Base-by-base conservation (phyloP, 2,113 vertebrate species). In the Jacana jacana region DNA sequence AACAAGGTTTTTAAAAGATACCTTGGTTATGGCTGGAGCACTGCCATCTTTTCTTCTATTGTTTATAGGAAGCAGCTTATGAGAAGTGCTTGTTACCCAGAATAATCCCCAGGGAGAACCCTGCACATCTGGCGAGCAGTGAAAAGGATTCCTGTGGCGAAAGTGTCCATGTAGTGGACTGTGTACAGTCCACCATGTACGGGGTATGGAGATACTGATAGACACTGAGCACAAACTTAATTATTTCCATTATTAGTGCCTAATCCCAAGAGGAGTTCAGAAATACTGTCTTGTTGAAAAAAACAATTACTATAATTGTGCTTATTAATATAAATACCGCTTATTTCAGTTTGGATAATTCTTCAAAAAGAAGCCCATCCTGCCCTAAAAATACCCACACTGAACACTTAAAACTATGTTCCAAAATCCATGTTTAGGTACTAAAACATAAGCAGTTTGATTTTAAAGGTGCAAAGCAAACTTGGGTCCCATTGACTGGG, bases 401-500 rank as follows among this genome's bases (percentile, higher is more conserved):
- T 8, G 13, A 73, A 73, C 4, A 27, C 52, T 78, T 68, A 70
- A 85, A 77, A 19, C 39, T 85, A 3, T 79, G 11, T 42, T 92
- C 44, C 37, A 86, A 92, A 86, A 88, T 63, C 42, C 14, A 27
- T 30, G 24, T 22, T 70, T 63, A 58, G 17, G 20, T 48, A 63
- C 51, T 10, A 6, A 90, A 86, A 81, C 23, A 40, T 24, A 75
- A 71, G 25, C 7, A 42, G 11, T 22, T 91, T 68, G 6, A 75
- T 90, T 86, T 93, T 71, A 70, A 88, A 96, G 37, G 24, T 88
- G 35, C 80, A 51, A 37, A 90, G 33, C 60, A 95, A 89, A 86
- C 33, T 60, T 35, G n/a, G 63, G 16, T 93, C 30, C 33, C 23
- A 19, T 5, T 75, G 51, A 77, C 72, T 52, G 35, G 35, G 63